Conservation (phyloP, 2,888 invertebrate species). For the Lasioglossum oenotherae region DNA sequence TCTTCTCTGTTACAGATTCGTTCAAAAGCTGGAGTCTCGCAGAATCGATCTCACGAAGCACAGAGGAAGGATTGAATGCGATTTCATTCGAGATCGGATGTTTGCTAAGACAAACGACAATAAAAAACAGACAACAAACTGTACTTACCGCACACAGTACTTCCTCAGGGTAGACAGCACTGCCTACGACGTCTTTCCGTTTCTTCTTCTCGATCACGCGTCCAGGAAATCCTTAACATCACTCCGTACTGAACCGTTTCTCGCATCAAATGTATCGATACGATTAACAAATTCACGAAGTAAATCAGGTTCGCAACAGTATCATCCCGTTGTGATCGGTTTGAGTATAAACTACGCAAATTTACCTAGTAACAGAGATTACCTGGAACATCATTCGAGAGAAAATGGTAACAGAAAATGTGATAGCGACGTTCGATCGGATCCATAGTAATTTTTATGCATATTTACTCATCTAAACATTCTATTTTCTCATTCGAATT, state of each 20-base stretch:
- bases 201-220: neutral
- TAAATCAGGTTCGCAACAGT: neutral
- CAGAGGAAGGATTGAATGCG: slow-evolving; percentile 18
- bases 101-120: slow-evolving; percentile 19
- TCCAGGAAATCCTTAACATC: neutral
- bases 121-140: slow-evolving; percentile 17
- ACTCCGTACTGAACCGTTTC: neutral
- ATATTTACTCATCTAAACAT: no score
- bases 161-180: slow-evolving; percentile 35
- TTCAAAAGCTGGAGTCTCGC: neutral
- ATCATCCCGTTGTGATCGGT: neutral
- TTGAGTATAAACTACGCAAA: neutral
- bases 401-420: neutral
- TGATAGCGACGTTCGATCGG: neutral
- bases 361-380: neutral
- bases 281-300: neutral
- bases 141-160: slow-evolving; percentile 63
- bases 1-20: slow-evolving; percentile 44
- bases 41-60: slow-evolving; percentile 46
- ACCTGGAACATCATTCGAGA: neutral
- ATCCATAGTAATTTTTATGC: neutral
- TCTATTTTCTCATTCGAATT: no score
- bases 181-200: slow-evolving; percentile 49
- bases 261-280: neutral
- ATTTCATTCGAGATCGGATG: slow-evolving; percentile 12